Evolutionary conservation across 2,797 vertebrate genomes (phyloP), one percentile per base, ranked within the genome.

Genomic region (Pseudochirops cupreus): DNA sequence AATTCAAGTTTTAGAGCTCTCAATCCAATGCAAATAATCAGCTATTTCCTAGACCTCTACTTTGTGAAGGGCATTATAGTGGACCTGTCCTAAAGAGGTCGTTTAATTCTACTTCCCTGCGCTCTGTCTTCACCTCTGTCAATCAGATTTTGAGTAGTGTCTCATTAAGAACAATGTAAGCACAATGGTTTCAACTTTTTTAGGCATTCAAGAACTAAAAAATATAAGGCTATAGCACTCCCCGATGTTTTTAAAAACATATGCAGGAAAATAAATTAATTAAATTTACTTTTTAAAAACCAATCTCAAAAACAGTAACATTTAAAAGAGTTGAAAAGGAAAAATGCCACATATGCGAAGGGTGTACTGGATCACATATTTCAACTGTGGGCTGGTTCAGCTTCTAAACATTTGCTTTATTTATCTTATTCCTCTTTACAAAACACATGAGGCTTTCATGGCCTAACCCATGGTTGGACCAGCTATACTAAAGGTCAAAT

Each of bases 381-480:
- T 94, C 57, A 92, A 29, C 95, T 52, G 94, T 87, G 55, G 59
- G 9, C 11, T 96, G 59, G 24, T 92, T 95, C 92, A 74, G 33
- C 53, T 50, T 96, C 90, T 56, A 91, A 93, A 39, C 28, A 92
- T 92, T 92, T 52, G 55, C 53, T 94, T 95, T 93, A n/a, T 92
- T 96, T 95, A 12, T 57, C 46, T 33, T 54, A 2, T 62, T 82
- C 74, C 74, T 87, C 46, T 46, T 87, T 50, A 46, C 39, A 46
- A 24, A 87, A 46, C 24, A 28, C 3, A 82, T 87, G 39, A 87
- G 3, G 21, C 74, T 11, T 46, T 82, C 39, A 24, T 46, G 18
- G 21, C 12, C 21, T 50, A 87, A 87, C 39, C 39, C 74, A 87
- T 87, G 5, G 67, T 2, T 82, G 13, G 31, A 82, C 6, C 18